phyloP scores from a whole-genome alignment of 2,113 vertebrate species.

The Carlito syrichta region DNA sequence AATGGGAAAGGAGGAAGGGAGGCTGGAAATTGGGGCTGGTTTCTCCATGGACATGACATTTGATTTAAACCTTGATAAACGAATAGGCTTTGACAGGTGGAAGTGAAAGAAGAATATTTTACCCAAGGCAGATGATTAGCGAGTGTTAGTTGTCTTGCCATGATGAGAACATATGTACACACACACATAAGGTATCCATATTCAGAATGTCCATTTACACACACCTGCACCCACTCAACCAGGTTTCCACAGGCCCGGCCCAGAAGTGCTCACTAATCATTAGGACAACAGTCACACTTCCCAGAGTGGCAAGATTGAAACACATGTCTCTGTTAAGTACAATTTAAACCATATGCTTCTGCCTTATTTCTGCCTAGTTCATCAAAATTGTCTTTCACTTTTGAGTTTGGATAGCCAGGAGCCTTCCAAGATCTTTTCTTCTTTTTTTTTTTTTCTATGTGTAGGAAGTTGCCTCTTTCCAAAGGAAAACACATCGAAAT shows the following conservation, averaged over 20 bases:
- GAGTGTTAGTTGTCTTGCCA: not conserved
- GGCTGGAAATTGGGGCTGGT: not conserved
- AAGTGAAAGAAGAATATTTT: slow-evolving; percentile 43
- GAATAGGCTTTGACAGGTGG: not conserved
- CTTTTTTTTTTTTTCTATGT: not conserved
- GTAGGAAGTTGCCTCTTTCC: slow-evolving; percentile 31
- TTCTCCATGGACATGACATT: not conserved
- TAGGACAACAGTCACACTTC: not conserved
- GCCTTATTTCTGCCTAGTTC: slow-evolving; percentile 31
- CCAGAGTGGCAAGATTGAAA: slow-evolving; percentile 9
- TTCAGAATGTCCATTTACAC: not conserved
- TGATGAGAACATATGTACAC: not conserved
- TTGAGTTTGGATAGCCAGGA: slow-evolving; percentile 12
- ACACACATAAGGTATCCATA: not conserved
- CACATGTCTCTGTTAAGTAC: slow-evolving; percentile 1
- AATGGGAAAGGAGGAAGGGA: not conserved
- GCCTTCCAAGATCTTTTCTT: not conserved
- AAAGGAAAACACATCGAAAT: slow-evolving; percentile 21
- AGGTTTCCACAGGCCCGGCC: not conserved
- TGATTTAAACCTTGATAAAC: slow-evolving; percentile 9
- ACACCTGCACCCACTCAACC: not conserved
- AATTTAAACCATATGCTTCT: slow-evolving; percentile 43
- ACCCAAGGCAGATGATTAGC: slow-evolving; percentile 7
- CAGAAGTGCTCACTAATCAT: not conserved
- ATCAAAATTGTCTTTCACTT: slow-evolving; percentile 53